These are phyloP conservation scores for Glossosoma conforme DNA, from an alignment of 1,140 invertebrate genomes.

Conservation along the genomic window DNA sequence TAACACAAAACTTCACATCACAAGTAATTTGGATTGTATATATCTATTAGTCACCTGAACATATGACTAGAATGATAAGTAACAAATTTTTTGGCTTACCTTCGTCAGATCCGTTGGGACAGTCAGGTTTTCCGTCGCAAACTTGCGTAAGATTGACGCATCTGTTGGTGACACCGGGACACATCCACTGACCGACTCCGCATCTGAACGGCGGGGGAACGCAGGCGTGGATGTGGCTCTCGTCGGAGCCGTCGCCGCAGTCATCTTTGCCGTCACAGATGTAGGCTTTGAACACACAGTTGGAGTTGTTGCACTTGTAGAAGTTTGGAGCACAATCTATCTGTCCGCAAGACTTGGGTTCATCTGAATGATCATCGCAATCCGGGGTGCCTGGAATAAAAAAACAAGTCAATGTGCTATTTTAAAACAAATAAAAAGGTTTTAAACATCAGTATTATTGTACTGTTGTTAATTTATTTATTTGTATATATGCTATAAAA, in stretches of 20 bases:
- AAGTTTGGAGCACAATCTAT: slow-evolving; percentile 69
- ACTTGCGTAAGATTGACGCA: slow-evolving; percentile 77
- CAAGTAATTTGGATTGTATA: not conserved
- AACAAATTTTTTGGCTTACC: no score
- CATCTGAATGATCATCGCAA: slow-evolving; percentile 90
- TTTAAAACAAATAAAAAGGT: slow-evolving; percentile 4
- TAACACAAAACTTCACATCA: not conserved
- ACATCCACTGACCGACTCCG: slow-evolving; percentile 73
- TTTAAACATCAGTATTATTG: no score
- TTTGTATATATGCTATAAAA: no score
- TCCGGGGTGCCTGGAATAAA: slow-evolving; percentile 60
- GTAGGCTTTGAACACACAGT: slow-evolving; percentile 90
- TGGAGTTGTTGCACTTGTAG: slow-evolving; percentile 81
- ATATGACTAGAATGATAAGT: not conserved
- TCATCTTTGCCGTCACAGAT: slow-evolving; percentile 95
- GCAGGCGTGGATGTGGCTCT: slow-evolving; percentile 73
- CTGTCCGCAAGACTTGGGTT: slow-evolving; percentile 77
- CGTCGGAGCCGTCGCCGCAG: slow-evolving; percentile 92
- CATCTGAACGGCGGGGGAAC: slow-evolving; percentile 71
- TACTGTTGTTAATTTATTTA: no score
- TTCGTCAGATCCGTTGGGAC: slow-evolving; percentile 89
- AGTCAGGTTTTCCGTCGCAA: slow-evolving; percentile 81
- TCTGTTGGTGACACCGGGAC: slow-evolving; percentile 69
- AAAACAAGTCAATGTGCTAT: not conserved
- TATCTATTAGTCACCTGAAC: no score